A percentile compares a stretch with the other conserved stretches of the same genome.
Conservation (phyloP, 2,888 invertebrate genomes). For the Lucinisca nassula region DNA sequence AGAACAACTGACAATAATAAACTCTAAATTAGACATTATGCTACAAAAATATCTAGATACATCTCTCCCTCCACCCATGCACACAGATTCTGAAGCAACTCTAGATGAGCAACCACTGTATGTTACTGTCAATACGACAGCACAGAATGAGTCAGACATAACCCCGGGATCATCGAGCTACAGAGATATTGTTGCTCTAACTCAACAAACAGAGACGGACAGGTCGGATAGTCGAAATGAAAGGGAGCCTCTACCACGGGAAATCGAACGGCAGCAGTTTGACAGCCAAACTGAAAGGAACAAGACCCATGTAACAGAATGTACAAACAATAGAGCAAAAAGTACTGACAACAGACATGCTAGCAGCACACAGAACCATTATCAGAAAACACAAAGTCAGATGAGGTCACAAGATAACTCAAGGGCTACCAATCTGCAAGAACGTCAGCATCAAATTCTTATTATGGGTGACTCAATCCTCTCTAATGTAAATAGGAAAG, state of each 20-base stretch:
- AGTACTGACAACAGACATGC: too few species aligned
- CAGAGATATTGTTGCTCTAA: background rate
- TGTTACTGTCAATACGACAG: background rate
- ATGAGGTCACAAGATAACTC: too few species aligned
- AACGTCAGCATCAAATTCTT: background rate
- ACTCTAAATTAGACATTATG: background rate
- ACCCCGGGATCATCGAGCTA: background rate
- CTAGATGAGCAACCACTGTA: background rate
- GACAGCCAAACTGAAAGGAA: background rate
- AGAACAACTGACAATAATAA: background rate
- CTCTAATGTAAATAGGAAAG: slow-evolving; percentile 6
- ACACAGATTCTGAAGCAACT: background rate
- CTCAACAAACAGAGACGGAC: background rate
- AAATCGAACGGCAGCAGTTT: background rate
- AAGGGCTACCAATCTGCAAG: background rate
- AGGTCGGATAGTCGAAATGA: too few species aligned
- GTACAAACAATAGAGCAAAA: too few species aligned
- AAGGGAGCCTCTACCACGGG: too few species aligned
- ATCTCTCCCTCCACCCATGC: background rate
- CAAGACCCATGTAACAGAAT: too few species aligned
- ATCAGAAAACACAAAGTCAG: too few species aligned
- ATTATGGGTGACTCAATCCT: background rate
- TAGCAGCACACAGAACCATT: too few species aligned
- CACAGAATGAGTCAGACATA: background rate
- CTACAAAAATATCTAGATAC: background rate